A percentile compares a stretch with the other conserved stretches of the same genome.
Evolutionary conservation across 1,140 invertebrate genomes (phyloP).

Genomic region (Brevipalpus yothersi): DNA sequence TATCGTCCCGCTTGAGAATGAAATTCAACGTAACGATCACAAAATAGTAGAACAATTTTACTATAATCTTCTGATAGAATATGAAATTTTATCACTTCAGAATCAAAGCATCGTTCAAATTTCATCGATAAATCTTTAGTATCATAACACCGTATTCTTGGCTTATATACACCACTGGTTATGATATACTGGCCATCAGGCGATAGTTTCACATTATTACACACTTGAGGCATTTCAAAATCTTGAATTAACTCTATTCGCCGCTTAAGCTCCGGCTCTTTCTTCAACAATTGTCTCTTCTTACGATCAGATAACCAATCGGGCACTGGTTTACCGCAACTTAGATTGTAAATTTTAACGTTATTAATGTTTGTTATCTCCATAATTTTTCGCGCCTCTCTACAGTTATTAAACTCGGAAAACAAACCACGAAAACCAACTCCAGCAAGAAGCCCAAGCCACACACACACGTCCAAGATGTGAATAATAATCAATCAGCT

Average conservation of each 20-base stretch:
- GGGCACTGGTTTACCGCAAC: constrained; percentile 79
- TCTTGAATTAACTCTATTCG: constrained; percentile 93
- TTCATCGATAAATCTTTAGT: constrained; percentile 86
- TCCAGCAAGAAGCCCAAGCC: too few species aligned
- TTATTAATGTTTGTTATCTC: constrained; percentile 41
- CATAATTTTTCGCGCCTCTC: constrained; percentile 17
- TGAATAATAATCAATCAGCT: too few species aligned
- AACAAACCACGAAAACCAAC: too few species aligned
- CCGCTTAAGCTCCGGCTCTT: constrained; percentile 48
- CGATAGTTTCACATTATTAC: constrained; percentile 56
- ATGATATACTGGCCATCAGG: constrained; percentile 77
- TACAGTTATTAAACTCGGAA: too few species aligned
- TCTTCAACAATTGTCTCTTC: constrained; percentile 54
- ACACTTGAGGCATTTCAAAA: constrained; percentile 93
- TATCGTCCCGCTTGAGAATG: constrained; percentile 77
- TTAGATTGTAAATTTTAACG: constrained; percentile 93
- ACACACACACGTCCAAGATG: too few species aligned
- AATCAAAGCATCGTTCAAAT: constrained; percentile 93
- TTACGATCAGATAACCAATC: constrained; percentile 86
- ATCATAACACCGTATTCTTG: constrained; percentile 82
- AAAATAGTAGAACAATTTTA: constrained; percentile 36
- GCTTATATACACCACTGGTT: constrained; percentile 78
- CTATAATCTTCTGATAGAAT: constrained; percentile 67
- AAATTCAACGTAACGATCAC: constrained; percentile 67
- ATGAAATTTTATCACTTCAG: constrained; percentile 70